These are phyloP conservation scores for Drosophila acutilabella DNA, from an alignment of 2,888 invertebrate genomes.

Conservation along the genomic window DNA sequence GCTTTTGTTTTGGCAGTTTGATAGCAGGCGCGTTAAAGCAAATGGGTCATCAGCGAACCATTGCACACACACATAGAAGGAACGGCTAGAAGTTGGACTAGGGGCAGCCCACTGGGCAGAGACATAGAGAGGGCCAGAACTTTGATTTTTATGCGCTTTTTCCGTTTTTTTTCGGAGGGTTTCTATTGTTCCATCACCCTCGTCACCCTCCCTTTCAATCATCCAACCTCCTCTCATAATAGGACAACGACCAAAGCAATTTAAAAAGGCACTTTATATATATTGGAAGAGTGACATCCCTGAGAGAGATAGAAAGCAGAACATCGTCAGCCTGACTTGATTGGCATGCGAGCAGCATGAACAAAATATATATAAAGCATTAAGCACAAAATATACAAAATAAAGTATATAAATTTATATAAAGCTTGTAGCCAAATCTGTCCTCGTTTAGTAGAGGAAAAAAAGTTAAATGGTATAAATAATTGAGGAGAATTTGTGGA, in stretches of 20 bases:
- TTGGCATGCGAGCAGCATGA: slow-evolving; percentile 31
- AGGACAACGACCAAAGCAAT: slow-evolving; percentile 57
- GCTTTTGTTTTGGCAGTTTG: slow-evolving; percentile 81
- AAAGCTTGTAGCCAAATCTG: neutral
- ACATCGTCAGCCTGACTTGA: slow-evolving; percentile 27
- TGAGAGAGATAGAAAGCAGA: slow-evolving; percentile 28
- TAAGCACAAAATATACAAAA: slow-evolving; percentile 28
- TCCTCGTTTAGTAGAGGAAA: neutral
- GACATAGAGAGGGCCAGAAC: slow-evolving; percentile 41
- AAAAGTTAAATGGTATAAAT: slow-evolving; percentile 1
- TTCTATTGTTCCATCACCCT: neutral
- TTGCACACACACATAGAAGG: slow-evolving; percentile 53
- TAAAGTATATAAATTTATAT: slow-evolving; percentile 3
- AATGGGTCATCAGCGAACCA: slow-evolving; percentile 81
- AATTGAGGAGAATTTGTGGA: neutral
- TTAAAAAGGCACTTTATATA: slow-evolving; percentile 67
- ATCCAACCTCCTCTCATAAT: slow-evolving; percentile 34
- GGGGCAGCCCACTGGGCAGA: slow-evolving; percentile 15
- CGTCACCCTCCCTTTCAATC: neutral
- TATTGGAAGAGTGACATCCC: slow-evolving; percentile 57
- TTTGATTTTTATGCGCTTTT: slow-evolving; percentile 70
- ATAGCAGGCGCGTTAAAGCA: slow-evolving; percentile 77
- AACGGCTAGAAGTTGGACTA: neutral
- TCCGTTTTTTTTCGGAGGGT: slow-evolving; percentile 27
- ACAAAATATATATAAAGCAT: slow-evolving; percentile 37